A percentile compares a stretch with the other conserved stretches of the same genome.
Evolutionary conservation across 2,888 invertebrate species (phyloP).

Genomic region (Cylindroiulus punctatus): DNA sequence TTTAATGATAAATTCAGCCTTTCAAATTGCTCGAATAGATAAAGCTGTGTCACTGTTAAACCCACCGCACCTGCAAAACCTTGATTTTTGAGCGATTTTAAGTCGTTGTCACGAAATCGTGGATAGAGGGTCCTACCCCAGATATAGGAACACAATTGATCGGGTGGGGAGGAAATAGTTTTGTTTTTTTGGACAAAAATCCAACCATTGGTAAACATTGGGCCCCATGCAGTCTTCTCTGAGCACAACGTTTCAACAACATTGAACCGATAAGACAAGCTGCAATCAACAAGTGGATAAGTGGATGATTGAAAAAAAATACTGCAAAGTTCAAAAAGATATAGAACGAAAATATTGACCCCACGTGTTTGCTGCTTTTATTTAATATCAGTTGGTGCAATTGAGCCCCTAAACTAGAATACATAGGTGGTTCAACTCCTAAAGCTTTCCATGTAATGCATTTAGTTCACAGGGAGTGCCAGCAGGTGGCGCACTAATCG

Average conservation of each 20-base stretch:
- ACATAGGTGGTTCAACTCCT: too few species aligned
- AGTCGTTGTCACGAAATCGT: slow-evolving; percentile 14
- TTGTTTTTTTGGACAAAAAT: background rate
- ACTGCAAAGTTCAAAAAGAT: background rate
- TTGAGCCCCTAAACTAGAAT: too few species aligned
- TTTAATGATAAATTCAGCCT: background rate
- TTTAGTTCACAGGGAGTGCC: too few species aligned
- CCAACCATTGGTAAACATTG: background rate
- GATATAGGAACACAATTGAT: background rate
- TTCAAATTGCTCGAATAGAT: background rate
- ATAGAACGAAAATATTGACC: slow-evolving; percentile 1
- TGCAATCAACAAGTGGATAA: background rate
- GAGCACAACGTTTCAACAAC: background rate
- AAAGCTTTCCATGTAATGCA: too few species aligned
- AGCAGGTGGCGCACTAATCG: too few species aligned
- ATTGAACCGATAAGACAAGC: background rate
- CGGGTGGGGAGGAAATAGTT: background rate
- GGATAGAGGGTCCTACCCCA: background rate
- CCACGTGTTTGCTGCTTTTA: background rate
- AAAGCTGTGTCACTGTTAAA: background rate
- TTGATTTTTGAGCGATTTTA: background rate
- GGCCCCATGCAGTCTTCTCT: slow-evolving; percentile 17
- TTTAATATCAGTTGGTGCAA: background rate
- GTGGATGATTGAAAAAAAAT: background rate
- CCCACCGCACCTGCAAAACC: background rate